Evolutionary conservation across 2,888 invertebrate genomes (phyloP).

Genomic region (Pseudococcus viburni): DNA sequence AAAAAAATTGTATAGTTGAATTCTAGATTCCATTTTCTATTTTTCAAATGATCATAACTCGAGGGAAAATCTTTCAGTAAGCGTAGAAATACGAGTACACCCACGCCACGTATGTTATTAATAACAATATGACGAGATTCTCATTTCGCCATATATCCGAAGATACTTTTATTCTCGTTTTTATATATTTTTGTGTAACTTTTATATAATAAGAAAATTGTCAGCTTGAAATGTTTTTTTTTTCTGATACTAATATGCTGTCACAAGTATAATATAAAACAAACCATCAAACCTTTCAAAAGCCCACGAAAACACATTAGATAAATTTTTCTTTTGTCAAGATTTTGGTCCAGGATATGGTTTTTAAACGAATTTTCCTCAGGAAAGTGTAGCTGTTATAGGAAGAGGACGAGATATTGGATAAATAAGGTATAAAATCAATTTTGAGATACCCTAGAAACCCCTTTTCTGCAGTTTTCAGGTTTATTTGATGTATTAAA

Average conservation of each 20-base stretch:
- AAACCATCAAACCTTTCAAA: slow-evolving; percentile 2
- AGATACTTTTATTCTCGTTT: neutral
- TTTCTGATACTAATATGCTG: neutral
- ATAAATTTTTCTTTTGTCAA: neutral
- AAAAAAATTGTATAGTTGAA: neutral
- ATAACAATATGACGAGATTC: slow-evolving; percentile 20
- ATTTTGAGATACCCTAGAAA: no score
- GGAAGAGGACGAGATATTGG: no score
- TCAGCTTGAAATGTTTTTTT: slow-evolving; percentile 1
- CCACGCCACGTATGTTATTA: neutral
- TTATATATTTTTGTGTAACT: neutral
- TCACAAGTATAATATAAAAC: slow-evolving; percentile 21
- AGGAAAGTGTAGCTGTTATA: neutral
- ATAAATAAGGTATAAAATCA: no score
- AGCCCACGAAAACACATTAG: neutral
- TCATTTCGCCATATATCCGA: neutral
- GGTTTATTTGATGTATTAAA: no score
- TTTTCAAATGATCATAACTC: neutral
- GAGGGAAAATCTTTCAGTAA: neutral
- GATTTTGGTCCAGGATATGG: neutral
- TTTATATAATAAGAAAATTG: slow-evolving; percentile 1
- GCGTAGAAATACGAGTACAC: neutral
- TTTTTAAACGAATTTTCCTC: neutral
- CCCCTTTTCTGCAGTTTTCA: no score
- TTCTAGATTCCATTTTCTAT: slow-evolving; percentile 4